Base-by-base conservation (phyloP, 2,113 vertebrate species). In the Gracilinanus agilis region DNA sequence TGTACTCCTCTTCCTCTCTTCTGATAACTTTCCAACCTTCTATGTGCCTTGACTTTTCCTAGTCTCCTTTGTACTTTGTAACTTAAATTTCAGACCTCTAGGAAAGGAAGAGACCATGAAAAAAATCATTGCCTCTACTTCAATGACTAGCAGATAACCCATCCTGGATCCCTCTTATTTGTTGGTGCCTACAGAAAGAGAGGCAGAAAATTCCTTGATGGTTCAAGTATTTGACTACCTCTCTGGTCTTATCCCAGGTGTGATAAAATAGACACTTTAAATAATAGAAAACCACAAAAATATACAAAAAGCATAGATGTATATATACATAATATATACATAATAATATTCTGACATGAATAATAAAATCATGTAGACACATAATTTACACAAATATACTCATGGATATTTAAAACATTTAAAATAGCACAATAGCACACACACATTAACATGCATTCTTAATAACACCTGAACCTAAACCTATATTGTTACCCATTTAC, bases 21-120 rank as follows among this genome's bases (percentile, higher is more conserved):
- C n/a, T 55, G 24, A 58, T 58, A 25, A 58, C 24, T 25, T 5
- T 25, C 56, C 56, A 27, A 25, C 24, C n/a, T n/a, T 58, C 19
- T 8, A 58, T 58, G 24, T 58, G 56, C 56, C 24, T 58, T 27
- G 56, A 58, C 8, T 58, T n/a, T n/a, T n/a, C n/a, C n/a, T n/a
- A n/a, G n/a, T n/a, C n/a, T n/a, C n/a, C n/a, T 58, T 58, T 58
- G 7, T 58, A 25, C 56, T 94, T 55, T 16, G 24, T 55, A 21
- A 92, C 24, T 21, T 34, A 83, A 55, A 75, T 90, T 90, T 91
- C 53, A 93, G 5, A 53, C 61, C 96, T 91, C 55, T 92, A 44
- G 27, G n/a, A 11, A 21, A 94, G n/a, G 13, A 19, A 94, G 54
- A 44, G 25, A 12, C 89, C 55, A 90, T 21, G 40, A 93, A 24